phyloP scores from a whole-genome alignment of 1,140 invertebrate genomes.

The Bombus pascuorum region DNA sequence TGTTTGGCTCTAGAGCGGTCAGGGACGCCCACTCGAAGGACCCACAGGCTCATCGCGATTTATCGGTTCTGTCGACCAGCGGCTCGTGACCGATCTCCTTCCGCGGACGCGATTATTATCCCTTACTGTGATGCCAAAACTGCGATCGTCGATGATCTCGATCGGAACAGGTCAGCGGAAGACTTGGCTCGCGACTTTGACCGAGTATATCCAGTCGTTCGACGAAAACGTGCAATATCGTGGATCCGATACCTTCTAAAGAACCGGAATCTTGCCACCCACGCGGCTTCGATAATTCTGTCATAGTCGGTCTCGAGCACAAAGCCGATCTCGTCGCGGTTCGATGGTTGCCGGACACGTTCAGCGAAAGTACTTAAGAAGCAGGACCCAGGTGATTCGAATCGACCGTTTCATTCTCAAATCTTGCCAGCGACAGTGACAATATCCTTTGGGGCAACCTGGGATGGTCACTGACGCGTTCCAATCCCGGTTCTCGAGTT shows the following conservation, averaged over 20 bases:
- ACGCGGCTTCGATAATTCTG: background rate
- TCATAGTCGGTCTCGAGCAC: background rate
- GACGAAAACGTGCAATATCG: slow-evolving; percentile 73
- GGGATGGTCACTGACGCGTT: background rate
- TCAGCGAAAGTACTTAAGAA: slow-evolving; percentile 17
- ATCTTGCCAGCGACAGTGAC: background rate
- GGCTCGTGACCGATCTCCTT: slow-evolving; percentile 79
- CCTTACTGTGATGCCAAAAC: slow-evolving; percentile 80
- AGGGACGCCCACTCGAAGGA: slow-evolving; percentile 85
- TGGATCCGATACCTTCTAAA: slow-evolving; percentile 28
- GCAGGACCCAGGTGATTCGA: slow-evolving; percentile 4
- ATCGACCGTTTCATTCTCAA: background rate
- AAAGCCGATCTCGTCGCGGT: slow-evolving; percentile 31
- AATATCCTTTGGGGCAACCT: too few species aligned
- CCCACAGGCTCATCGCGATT: slow-evolving; percentile 79
- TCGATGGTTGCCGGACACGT: slow-evolving; percentile 22
- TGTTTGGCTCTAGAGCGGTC: slow-evolving; percentile 85
- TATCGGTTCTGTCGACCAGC: slow-evolving; percentile 72
- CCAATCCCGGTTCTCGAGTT: slow-evolving; percentile 40
- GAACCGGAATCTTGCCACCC: background rate
- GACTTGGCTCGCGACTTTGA: background rate
- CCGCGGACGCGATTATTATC: slow-evolving; percentile 73
- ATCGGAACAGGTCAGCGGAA: slow-evolving; percentile 30
- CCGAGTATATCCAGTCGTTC: slow-evolving; percentile 1
- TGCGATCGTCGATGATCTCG: slow-evolving; percentile 59